Base-by-base conservation (phyloP, 2,888 invertebrate genomes). In the Trichopria drosophilae region DNA sequence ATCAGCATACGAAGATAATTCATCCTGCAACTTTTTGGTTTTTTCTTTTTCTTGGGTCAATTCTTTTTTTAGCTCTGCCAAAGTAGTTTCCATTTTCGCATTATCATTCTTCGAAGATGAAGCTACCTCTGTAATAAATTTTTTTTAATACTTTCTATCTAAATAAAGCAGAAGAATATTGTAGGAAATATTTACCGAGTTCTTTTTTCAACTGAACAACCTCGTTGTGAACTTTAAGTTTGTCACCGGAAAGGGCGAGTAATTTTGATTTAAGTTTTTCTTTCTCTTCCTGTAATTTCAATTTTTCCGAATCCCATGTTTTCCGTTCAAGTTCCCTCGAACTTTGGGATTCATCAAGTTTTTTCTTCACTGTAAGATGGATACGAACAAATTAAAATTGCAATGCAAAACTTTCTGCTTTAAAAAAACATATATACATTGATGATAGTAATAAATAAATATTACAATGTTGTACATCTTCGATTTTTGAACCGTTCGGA, bases 51-150 rank as follows among this genome's bases (percentile, higher is more conserved):
- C 84, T 32, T 64, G 59, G n/a, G 64, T 58, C 10, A 75, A 58
- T 44, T 75, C 75, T 22, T 77, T 76, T 60, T 82, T 82, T 56
- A 88, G 75, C 58, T 85, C 84, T 54, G 79, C 81, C 67, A 85
- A 84, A 3, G 84, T 76, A 34, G 81, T 81, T 65, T 86, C 85
- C 62, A 86, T 80, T 72, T 81, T 86, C 15, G 64, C 62, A 32
- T 60, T 60, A 51, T 72, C 68, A 52, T 66, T 72, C 31, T 73
- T 73, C 31, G 82, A 80, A 5, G 78, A 77, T 32, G 77, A 77
- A 31, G 80, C 78, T 44, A 76, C 77, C 77, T 82, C 85, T 85
- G 55, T 36, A 28, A 29, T 16, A 34, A 24, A n/a, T n/a, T n/a
- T n/a, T n/a, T n/a, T n/a, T n/a, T n/a, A n/a, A n/a, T n/a, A n/a